Evolutionary conservation across 2,888 invertebrate genomes (phyloP), one percentile per base, ranked within the genome.

Genomic region (Theodoxus fluviatilis): DNA sequence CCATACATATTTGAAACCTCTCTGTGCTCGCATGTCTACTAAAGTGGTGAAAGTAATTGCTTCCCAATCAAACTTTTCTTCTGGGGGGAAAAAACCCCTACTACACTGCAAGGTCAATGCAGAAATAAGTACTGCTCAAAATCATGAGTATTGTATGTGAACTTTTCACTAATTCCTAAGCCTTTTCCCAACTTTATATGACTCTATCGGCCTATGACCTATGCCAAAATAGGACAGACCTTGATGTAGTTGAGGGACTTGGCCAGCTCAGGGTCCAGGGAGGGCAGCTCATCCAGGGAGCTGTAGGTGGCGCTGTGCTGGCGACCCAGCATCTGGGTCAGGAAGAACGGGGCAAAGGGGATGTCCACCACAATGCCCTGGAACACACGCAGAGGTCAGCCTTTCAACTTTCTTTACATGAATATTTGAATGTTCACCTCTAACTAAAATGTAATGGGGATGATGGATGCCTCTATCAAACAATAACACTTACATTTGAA

Each of bases 351-450:
- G 0, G 99, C 98, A 87, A 99, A 97, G 0, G 98, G 98, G 55
- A 99, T 97, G 87, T 99, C 99, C 3, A 98, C 95, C 7, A 98
- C 96, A 76, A 98, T 98, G 31, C 97, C 96, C 92, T 93, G 87
- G 0, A 85, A 86, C 47, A 70, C 15, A 68, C 55, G 33, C 6
- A 63, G 7, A 33, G 31, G 6, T 31, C 37, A 33, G 7, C 18
- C 18, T 63, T 22, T 12, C 22, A 38, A n/a, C 12, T 43, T 66
- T 40, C 7, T 66, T 15, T 43, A 12, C 18, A 43, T 43, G 9
- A 43, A 43, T 15, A 28, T 18, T 59, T 28, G 3, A 59, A 22
- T 31, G 18, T 18, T 25, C 22, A 59, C 9, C 18, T 25, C 59
- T 25, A 59, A 28, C 9, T 59, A 18, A 28, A 28, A 18, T 57